Evolutionary conservation across 30 jellyfish, hydroid and myxozoan species (phyloP), one percentile per base, ranked within the genome.

Genomic region (Chrysaora quinquecirrha): DNA sequence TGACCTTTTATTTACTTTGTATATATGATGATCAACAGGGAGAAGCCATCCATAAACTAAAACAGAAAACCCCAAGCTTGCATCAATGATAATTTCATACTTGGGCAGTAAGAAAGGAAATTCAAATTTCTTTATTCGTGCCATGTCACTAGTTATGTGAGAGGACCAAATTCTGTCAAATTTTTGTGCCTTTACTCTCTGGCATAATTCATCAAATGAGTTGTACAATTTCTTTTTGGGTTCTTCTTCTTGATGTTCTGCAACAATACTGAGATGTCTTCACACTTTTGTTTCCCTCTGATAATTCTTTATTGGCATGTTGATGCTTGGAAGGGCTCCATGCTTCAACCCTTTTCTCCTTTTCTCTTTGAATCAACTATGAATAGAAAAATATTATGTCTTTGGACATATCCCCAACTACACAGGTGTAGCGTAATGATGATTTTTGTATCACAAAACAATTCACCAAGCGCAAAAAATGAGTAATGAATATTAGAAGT

Each of bases 341-440:
- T 23, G 83, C 71, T 71, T 71, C 71, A 71, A 30, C 46, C 83
- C 83, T 71, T 71, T 46, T 25, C 81, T n/a, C n/a, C n/a, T n/a
- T n/a, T n/a, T n/a, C n/a, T 71, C 71, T 71, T 71, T 71, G 83
- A 71, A 71, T 71, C 83, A 46, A 71, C 83, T 71, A 48, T 71
- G 49, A 71, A 48, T 1, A 30, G 71, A 71, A 71, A 43, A 71
- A n/a, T n/a, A n/a, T n/a, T n/a, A n/a, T n/a, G n/a, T n/a, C n/a
- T n/a, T n/a, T n/a, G n/a, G n/a, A n/a, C n/a, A n/a, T n/a, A n/a
- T n/a, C n/a, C n/a, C n/a, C n/a, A n/a, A n/a, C n/a, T n/a, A n/a
- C n/a, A n/a, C n/a, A n/a, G n/a, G n/a, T n/a, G n/a, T n/a, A n/a
- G n/a, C n/a, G n/a, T n/a, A n/a, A n/a, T n/a, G n/a, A n/a, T n/a